Evolutionary conservation across 2,113 vertebrate species (phyloP).

Genomic region (Talpa occidentalis): DNA sequence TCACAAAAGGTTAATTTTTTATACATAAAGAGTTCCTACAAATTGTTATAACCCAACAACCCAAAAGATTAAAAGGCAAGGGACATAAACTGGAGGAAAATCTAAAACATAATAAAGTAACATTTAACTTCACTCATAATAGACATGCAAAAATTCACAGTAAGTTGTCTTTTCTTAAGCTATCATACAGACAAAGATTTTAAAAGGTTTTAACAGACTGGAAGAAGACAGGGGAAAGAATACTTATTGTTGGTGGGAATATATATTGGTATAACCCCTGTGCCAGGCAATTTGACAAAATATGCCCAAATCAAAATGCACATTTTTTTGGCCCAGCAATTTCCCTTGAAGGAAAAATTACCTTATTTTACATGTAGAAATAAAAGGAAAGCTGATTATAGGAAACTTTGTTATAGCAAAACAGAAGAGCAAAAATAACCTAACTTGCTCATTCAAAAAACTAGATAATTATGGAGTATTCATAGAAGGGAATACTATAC

Average conservation of each 20-base stretch:
- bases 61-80: neutral
- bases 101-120: neutral
- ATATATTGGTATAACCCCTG: neutral
- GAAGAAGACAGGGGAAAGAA: neutral
- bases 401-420: neutral
- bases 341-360: conserved; percentile 32
- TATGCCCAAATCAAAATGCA: neutral
- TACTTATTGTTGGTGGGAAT: neutral
- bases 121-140: neutral
- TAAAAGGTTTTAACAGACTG: neutral
- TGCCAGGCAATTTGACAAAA: neutral
- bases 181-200: neutral
- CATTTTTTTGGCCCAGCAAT: neutral
- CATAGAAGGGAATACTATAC: neutral
- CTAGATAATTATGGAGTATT: neutral
- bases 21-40: neutral
- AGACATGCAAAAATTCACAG: neutral
- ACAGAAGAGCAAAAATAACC: neutral
- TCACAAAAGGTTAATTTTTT: neutral
- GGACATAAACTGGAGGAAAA: neutral
- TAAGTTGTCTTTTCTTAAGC: neutral
- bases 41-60: neutral
- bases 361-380: neutral
- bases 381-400: neutral
- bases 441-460: conserved; percentile 15